Evolutionary conservation across 2,797 vertebrate genomes (phyloP).

Genomic region (Perodicticus potto): DNA sequence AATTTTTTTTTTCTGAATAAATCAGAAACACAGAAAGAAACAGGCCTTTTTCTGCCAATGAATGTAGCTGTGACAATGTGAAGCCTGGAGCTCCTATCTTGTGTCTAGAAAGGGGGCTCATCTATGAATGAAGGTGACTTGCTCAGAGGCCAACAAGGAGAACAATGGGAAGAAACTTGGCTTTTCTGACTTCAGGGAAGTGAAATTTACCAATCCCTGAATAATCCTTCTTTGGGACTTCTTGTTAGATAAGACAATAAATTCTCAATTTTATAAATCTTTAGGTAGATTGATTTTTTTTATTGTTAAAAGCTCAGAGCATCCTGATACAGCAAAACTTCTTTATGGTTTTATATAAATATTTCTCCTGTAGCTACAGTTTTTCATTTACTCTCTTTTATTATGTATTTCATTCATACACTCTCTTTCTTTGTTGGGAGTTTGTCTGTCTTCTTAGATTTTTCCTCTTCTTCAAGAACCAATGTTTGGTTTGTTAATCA

Average conservation of each 20-base stretch:
- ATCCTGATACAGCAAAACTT: constrained; percentile 1
- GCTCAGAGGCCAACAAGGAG: not conserved
- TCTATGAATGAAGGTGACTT: not conserved
- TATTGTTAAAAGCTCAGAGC: not conserved
- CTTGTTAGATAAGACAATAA: not conserved
- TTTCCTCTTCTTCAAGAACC: not conserved
- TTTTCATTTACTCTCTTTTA: not conserved
- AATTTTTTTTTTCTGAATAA: not conserved
- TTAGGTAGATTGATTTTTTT: not conserved
- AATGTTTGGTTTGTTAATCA: not conserved
- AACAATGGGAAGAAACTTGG: not conserved
- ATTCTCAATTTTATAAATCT: not conserved
- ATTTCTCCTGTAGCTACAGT: not conserved
- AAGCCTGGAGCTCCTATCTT: not conserved
- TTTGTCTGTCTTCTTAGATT: not conserved
- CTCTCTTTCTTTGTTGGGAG: not conserved
- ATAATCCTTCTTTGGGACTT: not conserved
- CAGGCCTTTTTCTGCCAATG: not conserved
- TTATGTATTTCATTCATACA: not conserved
- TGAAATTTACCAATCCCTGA: not conserved
- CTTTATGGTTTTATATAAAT: not conserved
- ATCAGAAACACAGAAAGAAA: not conserved
- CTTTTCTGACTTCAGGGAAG: not conserved
- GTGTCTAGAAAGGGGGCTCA: not conserved
- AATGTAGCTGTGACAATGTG: not conserved